These are phyloP conservation scores for Xenopus petersii DNA, from an alignment of 2,797 vertebrate species.

Conservation along the genomic window DNA sequence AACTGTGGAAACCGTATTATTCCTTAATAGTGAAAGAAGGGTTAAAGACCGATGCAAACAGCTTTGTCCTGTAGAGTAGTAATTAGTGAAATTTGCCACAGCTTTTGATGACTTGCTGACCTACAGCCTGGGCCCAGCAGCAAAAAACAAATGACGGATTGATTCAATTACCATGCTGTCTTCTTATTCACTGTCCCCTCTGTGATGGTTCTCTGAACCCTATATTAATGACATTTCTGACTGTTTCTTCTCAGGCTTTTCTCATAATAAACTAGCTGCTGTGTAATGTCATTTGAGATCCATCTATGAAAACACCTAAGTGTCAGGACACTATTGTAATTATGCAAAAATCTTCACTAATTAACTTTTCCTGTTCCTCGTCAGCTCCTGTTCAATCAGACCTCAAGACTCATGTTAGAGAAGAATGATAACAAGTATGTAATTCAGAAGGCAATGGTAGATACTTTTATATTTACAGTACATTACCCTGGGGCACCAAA, in stretches of 20 bases:
- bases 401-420: neutral
- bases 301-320: constrained; percentile 22
- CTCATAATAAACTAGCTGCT: constrained; percentile 38
- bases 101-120: constrained; percentile 48
- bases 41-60: constrained; percentile 29
- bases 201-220: constrained; percentile 30
- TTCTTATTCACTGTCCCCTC: constrained; percentile 40
- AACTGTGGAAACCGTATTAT: neutral
- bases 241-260: constrained; percentile 3
- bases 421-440: no score
- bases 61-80: constrained; percentile 44
- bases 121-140: constrained; percentile 43
- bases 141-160: constrained; percentile 50
- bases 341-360: constrained; percentile 16
- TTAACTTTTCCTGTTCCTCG: constrained; percentile 8
- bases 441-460: no score
- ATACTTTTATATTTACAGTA: no score
- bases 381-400: neutral
- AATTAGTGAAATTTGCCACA: constrained; percentile 47
- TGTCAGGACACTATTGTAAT: constrained; percentile 21
- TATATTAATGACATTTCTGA: constrained; percentile 40
- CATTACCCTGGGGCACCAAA: no score
- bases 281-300: constrained; percentile 24
- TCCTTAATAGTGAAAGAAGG: neutral
- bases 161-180: constrained; percentile 47